Evolutionary conservation across 2,888 invertebrate species (phyloP), one percentile per base, ranked within the genome.

Genomic region (Eurois occulta): DNA sequence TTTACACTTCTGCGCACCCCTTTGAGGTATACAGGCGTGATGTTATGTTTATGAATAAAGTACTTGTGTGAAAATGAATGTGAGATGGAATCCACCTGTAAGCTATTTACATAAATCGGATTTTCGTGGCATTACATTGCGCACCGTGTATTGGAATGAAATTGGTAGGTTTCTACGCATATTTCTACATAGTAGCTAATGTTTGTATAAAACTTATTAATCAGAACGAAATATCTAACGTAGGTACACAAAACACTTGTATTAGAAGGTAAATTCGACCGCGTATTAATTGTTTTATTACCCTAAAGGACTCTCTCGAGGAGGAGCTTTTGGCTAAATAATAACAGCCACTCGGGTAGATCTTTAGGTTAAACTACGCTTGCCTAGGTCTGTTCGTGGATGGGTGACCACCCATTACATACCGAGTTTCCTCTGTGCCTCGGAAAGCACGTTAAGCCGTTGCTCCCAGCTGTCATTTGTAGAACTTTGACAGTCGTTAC

Each of bases 41-140:
- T n/a, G 18, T 52, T 80, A 64, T 72, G 43, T 73, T 43, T 80
- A 78, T 78, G 60, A 72, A 46, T 58, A 81, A 65, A 78, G 55
- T 48, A 46, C 41, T 24, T 81, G 46, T 65, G 43, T 58, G 38
- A 52, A 73, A 78, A 78, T 74, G 21, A 81, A 73, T 81, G 55
- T 78, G 75, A 81, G 55, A 65, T 65, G 46, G 38, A 41, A 74
- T 74, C 38, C 78, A 74, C 46, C 75, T 74, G 64, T 66, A 81
- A 75, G 65, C 24, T 81, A 78, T 81, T 78, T 81, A 58, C 75
- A 66, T 81, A 78, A 74, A 81, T 58, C 65, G 66, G 85, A 71
- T 83, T 71, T 81, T 75, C 41, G 11, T 75, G 32, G 81, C 64
- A 43, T 65, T 81, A 55, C 74, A 32, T 73, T 64, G 1, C 41